Percentiles rank a stretch among this genome's conserved stretches.
Evolutionary conservation across 2,113 vertebrate genomes (phyloP).

Genomic region (Myotis brandtii): DNA sequence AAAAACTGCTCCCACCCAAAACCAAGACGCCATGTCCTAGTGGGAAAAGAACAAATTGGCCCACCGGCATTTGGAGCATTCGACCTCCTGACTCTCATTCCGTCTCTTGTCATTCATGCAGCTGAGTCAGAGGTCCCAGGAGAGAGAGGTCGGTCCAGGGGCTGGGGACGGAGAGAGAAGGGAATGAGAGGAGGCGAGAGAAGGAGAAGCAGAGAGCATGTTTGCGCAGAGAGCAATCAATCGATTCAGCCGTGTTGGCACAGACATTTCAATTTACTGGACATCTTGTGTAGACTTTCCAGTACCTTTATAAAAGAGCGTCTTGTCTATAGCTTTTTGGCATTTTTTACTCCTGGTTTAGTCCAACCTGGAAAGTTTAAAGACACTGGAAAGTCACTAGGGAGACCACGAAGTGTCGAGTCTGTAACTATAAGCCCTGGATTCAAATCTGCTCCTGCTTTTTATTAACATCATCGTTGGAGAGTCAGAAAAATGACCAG

Average conservation of each 20-base stretch:
- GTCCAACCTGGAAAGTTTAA: conserved; percentile 68
- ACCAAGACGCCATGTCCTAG: conserved; percentile 1
- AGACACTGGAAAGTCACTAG: conserved; percentile 50
- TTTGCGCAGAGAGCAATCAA: conserved; percentile 58
- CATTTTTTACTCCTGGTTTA: conserved; percentile 57
- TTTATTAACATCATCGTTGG: background rate
- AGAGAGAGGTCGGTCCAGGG: conserved; percentile 59
- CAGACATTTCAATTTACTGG: conserved; percentile 74
- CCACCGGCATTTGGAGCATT: conserved; percentile 47
- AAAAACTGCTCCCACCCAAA: background rate
- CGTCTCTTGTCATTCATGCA: conserved; percentile 73
- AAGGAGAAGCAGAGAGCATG: background rate
- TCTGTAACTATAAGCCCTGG: background rate
- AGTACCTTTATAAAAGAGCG: conserved; percentile 63
- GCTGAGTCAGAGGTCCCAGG: conserved; percentile 77
- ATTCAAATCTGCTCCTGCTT: background rate
- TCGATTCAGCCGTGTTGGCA: conserved; percentile 67
- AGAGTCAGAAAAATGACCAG: background rate
- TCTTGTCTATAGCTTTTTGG: conserved; percentile 54
- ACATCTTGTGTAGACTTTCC: conserved; percentile 54
- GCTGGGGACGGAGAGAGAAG: background rate
- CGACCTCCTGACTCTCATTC: conserved; percentile 68
- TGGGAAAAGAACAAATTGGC: conserved; percentile 65
- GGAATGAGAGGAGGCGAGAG: background rate
- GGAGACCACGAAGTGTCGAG: background rate